Evolutionary conservation across 1,140 invertebrate genomes (phyloP).

Genomic region (Drosophila parvula): DNA sequence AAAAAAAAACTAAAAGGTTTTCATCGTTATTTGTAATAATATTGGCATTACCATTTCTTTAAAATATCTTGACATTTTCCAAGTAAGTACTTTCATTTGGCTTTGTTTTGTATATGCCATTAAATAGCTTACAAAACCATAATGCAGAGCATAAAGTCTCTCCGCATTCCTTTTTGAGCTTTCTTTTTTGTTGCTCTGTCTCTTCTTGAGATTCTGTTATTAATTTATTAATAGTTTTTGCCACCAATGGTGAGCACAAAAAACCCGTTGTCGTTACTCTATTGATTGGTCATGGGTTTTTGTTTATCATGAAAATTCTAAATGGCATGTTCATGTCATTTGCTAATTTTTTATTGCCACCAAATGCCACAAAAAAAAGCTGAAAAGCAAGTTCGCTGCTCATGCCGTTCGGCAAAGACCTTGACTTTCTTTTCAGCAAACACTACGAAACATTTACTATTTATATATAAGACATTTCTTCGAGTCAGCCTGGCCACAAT

Average conservation of each 20-base stretch:
- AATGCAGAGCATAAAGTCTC: slow-evolving; percentile 35
- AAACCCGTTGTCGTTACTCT: slow-evolving; percentile 54
- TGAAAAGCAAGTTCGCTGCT: slow-evolving; percentile 55
- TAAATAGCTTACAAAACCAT: slow-evolving; percentile 1
- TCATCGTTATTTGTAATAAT: no score
- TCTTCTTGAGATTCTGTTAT: slow-evolving; percentile 53
- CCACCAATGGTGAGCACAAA: slow-evolving; percentile 30
- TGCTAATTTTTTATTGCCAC: slow-evolving; percentile 63
- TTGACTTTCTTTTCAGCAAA: slow-evolving; percentile 73
- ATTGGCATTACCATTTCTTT: no score
- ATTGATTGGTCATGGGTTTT: slow-evolving; percentile 60
- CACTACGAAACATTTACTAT: slow-evolving; percentile 15
- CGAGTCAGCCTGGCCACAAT: slow-evolving; percentile 47
- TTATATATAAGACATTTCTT: slow-evolving; percentile 52
- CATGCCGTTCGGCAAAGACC: slow-evolving; percentile 61
- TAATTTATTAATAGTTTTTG: slow-evolving; percentile 75
- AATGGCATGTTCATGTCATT: slow-evolving; percentile 67
- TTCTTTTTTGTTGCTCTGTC: slow-evolving; percentile 40
- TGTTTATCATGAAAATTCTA: slow-evolving; percentile 75
- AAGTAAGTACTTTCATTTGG: neutral
- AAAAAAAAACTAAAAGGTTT: neutral
- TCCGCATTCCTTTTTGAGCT: slow-evolving; percentile 14
- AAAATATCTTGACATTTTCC: neutral
- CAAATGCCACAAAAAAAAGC: slow-evolving; percentile 16
- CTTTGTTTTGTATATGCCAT: neutral